Conservation (phyloP, 2,888 invertebrate species). For the Spodoptera exigua region DNA sequence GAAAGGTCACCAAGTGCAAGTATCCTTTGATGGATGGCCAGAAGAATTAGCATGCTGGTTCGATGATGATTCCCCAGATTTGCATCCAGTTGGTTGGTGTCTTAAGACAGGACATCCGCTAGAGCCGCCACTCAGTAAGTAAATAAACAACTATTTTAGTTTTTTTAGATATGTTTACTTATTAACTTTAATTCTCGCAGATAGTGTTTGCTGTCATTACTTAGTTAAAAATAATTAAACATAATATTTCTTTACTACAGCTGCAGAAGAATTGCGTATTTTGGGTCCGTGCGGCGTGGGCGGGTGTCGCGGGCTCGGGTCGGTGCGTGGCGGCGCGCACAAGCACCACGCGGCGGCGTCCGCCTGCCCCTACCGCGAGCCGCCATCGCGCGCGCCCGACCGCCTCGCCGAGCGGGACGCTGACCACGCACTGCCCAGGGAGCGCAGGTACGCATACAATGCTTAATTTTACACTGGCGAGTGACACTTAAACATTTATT, state of each 20-base stretch:
- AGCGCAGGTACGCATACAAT: slow-evolving; percentile 68
- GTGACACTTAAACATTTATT: no score
- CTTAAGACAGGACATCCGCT: slow-evolving; percentile 95
- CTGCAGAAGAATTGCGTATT: slow-evolving; percentile 90
- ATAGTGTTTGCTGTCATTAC: not conserved
- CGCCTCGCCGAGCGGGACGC: slow-evolving; percentile 58
- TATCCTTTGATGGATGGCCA: slow-evolving; percentile 97
- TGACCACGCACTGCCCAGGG: slow-evolving; percentile 84
- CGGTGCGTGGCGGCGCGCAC: slow-evolving; percentile 93
- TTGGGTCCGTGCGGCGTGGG: slow-evolving; percentile 93
- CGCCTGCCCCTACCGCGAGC: slow-evolving; percentile 92
- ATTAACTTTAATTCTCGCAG: not conserved
- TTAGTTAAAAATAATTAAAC: no score
- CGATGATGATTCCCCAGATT: slow-evolving; percentile 96
- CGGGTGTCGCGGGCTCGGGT: slow-evolving; percentile 97
- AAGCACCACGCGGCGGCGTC: slow-evolving; percentile 92
- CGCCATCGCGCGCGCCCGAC: slow-evolving; percentile 68
- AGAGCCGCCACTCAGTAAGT: slow-evolving; percentile 94
- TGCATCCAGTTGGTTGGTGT: slow-evolving; percentile 98
- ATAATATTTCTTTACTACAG: slow-evolving; percentile 70
- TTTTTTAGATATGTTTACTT: no score
- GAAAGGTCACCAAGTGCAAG: slow-evolving; percentile 92
- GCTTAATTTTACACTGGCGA: no score
- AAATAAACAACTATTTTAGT: not conserved
- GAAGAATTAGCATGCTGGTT: slow-evolving; percentile 95